phyloP scores from a whole-genome alignment of 2,797 vertebrate species.

The Zonotrichia albicollis region DNA sequence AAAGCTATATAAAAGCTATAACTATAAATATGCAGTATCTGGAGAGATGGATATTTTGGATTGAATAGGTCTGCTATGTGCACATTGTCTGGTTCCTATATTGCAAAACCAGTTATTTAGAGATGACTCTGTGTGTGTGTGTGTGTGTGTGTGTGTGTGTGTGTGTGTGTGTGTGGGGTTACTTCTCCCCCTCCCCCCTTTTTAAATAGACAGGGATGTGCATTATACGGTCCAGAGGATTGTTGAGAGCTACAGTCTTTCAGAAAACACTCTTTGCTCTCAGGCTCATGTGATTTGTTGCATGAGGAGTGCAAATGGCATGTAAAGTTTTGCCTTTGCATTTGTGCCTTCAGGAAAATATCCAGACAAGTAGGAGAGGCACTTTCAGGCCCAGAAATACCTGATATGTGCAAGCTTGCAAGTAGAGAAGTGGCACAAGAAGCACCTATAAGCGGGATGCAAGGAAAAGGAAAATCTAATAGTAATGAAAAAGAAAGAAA shows the following conservation, averaged over 20 bases:
- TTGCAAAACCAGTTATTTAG: constrained; percentile 60
- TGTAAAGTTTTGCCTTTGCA: constrained; percentile 27
- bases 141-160: not conserved
- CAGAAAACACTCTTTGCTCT: not conserved
- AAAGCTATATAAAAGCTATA: not conserved
- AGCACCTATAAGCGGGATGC: not conserved
- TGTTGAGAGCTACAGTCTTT: constrained; percentile 4
- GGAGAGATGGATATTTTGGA: constrained; percentile 55
- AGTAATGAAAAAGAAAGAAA: not conserved
- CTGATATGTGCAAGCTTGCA: not conserved
- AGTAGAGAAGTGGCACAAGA: not conserved
- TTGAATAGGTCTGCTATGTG: constrained; percentile 15
- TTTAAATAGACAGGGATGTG: constrained; percentile 2
- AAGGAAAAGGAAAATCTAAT: not conserved
- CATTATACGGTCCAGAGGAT: not conserved
- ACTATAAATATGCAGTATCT: constrained; percentile 52
- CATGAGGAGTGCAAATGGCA: constrained; percentile 11
- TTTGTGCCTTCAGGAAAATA: constrained; percentile 50
- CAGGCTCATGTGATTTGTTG: constrained; percentile 22
- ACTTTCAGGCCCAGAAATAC: not conserved
- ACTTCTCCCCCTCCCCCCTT: not conserved
- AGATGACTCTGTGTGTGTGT: not conserved
- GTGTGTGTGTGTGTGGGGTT: not conserved
- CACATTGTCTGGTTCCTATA: constrained; percentile 33
- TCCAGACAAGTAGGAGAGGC: not conserved